phyloP scores from a whole-genome alignment of 2,888 invertebrate genomes.

The Ormyrus pomaceus region DNA sequence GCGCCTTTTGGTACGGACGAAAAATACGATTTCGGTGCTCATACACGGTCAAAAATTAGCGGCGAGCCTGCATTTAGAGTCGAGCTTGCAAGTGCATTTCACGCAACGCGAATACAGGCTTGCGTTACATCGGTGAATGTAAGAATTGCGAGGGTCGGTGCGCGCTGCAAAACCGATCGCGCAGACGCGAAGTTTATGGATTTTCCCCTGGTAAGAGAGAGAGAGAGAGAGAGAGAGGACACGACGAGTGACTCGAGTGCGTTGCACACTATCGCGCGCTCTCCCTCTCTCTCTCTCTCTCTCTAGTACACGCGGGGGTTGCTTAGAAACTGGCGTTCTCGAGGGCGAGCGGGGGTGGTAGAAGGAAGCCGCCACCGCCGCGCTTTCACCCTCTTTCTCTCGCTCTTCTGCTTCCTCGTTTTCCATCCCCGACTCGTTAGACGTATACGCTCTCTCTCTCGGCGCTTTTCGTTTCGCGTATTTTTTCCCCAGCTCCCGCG shows the following conservation, averaged over 20 bases:
- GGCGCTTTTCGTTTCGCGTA: neutral
- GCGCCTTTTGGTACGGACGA: no score
- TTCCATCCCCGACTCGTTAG: neutral
- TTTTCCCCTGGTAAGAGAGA: conserved; percentile 66
- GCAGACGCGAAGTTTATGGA: conserved; percentile 74
- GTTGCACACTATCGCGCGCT: neutral
- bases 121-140: no score
- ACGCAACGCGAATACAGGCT: no score
- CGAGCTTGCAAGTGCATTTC: no score
- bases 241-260: conserved; percentile 2
- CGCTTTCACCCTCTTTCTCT: conserved; percentile 4
- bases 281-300: conserved; percentile 1
- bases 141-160: neutral
- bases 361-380: conserved; percentile 13
- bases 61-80: no score
- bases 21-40: no score
- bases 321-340: conserved; percentile 11
- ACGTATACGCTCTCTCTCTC: neutral
- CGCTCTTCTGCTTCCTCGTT: neutral
- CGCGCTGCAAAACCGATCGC: conserved; percentile 58
- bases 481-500: neutral
- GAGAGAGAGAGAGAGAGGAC: neutral
- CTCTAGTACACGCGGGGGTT: conserved; percentile 5
- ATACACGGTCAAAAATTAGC: no score
- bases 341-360: conserved; percentile 9